phyloP scores from a whole-genome alignment of 2,797 vertebrate species.

The Chiloscyllium punctatum region DNA sequence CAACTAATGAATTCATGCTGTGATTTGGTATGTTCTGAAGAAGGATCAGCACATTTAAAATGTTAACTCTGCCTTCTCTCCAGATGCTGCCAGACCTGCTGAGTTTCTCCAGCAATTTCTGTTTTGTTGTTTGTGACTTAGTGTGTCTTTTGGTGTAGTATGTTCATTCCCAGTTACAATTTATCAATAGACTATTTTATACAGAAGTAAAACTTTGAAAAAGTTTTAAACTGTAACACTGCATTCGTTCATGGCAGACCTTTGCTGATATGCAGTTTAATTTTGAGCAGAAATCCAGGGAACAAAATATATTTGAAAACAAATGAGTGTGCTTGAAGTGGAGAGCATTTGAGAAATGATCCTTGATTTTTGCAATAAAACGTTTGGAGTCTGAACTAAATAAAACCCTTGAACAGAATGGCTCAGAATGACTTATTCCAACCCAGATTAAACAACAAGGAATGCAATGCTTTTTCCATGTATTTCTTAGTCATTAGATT shows the following conservation, averaged over 20 bases:
- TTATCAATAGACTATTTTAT: background rate
- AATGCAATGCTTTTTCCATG: background rate
- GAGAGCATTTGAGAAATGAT: background rate
- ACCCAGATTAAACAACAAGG: background rate
- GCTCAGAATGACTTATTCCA: too few relatives aligned
- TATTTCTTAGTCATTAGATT: background rate
- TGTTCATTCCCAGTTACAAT: background rate
- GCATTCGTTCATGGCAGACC: background rate
- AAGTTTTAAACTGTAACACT: background rate
- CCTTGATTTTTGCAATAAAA: background rate
- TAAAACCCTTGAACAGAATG: background rate
- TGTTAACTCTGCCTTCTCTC: too few relatives aligned
- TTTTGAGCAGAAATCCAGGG: background rate
- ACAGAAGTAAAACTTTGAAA: background rate
- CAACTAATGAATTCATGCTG: background rate
- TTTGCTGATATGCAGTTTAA: background rate
- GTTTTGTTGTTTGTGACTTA: too few relatives aligned
- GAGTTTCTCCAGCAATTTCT: too few relatives aligned
- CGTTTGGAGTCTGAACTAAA: background rate
- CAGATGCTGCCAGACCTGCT: too few relatives aligned
- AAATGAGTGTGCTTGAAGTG: background rate
- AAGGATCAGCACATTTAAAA: too few relatives aligned
- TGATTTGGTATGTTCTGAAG: background rate
- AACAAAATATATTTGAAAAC: background rate
- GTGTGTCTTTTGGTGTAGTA: background rate